Base-by-base conservation (phyloP, 2,888 invertebrate genomes). In the Dynastes hyllus region DNA sequence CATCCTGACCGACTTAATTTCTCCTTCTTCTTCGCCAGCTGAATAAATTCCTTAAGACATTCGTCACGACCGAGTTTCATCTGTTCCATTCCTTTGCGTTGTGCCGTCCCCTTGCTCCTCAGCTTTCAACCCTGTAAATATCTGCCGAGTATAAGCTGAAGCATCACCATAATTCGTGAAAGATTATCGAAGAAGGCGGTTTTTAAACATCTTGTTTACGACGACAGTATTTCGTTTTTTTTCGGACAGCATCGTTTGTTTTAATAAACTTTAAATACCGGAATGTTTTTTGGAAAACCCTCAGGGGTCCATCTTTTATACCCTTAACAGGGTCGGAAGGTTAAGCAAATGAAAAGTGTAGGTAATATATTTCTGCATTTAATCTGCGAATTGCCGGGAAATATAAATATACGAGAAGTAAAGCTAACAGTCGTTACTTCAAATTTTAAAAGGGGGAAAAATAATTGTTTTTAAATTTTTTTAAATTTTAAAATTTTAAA, bases 191-290 rank as follows among this genome's bases (percentile, higher is more conserved):
- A 75, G 69, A 69, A 51, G 22, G 61, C 40, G 73, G n/a, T n/a
- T n/a, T n/a, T n/a, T n/a, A 75, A 75, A 75, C 73, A 75, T 75
- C 73, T 75, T 75, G 73, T 75, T 75, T 75, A 75, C 73, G 61
- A 50, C 61, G 73, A 61, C 45, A 45, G 8, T 45, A 40, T 40
- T 61, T 75, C 61, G 61, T 40, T 45, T 75, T n/a, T n/a, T n/a
- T n/a, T n/a, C n/a, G n/a, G n/a, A n/a, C n/a, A n/a, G n/a, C n/a
- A n/a, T n/a, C n/a, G n/a, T n/a, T n/a, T n/a, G n/a, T n/a, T n/a
- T n/a, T n/a, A n/a, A n/a, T n/a, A n/a, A n/a, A n/a, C n/a, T n/a
- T n/a, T n/a, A 73, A 73, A 73, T 16, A 45, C 40, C 61, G 69
- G 50, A 9, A 50, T 51, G 69, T 69, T 69, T 69, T 61, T 50